Conservation (phyloP, 2,888 invertebrate species). For the Chirona hameri region DNA sequence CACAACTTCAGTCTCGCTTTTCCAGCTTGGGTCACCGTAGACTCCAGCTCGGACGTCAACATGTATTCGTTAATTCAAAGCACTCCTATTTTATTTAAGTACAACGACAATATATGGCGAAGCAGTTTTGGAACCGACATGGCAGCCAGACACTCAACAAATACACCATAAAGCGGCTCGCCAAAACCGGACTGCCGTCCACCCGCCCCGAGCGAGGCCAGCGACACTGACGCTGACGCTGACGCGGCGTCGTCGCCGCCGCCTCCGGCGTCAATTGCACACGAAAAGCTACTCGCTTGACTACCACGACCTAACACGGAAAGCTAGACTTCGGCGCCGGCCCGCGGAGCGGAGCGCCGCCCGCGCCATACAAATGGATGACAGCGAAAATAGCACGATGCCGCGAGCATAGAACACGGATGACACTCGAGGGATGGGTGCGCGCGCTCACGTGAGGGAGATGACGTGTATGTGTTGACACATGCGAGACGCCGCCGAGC, state of each 20-base stretch:
- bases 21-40: no score
- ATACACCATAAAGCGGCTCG: not conserved
- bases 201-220: not conserved
- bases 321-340: not conserved
- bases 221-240: not conserved
- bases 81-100: not conserved
- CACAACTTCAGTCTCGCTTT: no score
- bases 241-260: not conserved
- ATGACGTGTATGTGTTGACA: not conserved
- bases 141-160: not conserved
- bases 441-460: not conserved
- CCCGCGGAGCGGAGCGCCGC: not conserved
- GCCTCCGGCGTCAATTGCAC: not conserved
- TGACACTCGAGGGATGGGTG: not conserved
- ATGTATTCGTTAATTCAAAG: constrained; percentile 12
- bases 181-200: not conserved
- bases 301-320: not conserved
- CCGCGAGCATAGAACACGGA: not conserved
- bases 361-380: not conserved
- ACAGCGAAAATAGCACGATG: not conserved
- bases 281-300: not conserved
- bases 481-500: not conserved
- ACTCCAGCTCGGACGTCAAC: not conserved
- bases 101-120: constrained; percentile 23
- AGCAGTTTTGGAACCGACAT: not conserved